A percentile compares a stretch with the other conserved stretches of the same genome.
Evolutionary conservation across 1,140 invertebrate genomes (phyloP).

Genomic region (Cotesia typhae): DNA sequence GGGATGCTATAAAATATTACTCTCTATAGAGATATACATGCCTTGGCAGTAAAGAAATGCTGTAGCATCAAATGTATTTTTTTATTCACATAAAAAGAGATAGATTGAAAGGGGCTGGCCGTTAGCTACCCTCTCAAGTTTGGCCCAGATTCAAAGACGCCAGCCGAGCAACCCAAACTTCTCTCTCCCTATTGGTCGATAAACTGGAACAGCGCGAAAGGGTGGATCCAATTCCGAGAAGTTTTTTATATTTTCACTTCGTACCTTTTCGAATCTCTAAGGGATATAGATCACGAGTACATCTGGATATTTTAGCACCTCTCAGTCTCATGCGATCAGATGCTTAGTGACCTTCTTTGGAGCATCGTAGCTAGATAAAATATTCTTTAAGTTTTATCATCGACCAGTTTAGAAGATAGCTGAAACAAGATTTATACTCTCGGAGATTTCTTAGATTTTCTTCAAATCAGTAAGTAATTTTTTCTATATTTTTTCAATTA

Average conservation of each 20-base stretch:
- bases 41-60: neutral
- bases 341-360: no score
- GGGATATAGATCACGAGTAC: constrained; percentile 23
- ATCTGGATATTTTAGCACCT: constrained; percentile 21
- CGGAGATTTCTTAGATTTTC: no score
- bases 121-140: constrained; percentile 39
- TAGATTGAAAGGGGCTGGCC: constrained; percentile 42
- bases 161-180: constrained; percentile 24
- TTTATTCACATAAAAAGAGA: neutral
- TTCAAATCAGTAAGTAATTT: no score
- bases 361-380: no score
- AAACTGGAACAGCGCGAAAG: constrained; percentile 53
- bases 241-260: constrained; percentile 1
- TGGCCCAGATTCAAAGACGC: constrained; percentile 46
- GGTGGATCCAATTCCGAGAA: constrained; percentile 46
- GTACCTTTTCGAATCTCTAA: constrained; percentile 14
- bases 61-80: neutral
- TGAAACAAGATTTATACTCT: no score
- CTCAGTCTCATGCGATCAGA: no score
- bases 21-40: neutral
- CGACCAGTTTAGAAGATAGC: no score
- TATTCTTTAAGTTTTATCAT: no score
- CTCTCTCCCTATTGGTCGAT: constrained; percentile 49
- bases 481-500: no score
- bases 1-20: no score